A percentile compares a stretch with the other conserved stretches of the same genome.
These are phyloP conservation scores for Amphipoea oculea DNA, from an alignment of 2,888 invertebrate genomes.

Conservation along the genomic window DNA sequence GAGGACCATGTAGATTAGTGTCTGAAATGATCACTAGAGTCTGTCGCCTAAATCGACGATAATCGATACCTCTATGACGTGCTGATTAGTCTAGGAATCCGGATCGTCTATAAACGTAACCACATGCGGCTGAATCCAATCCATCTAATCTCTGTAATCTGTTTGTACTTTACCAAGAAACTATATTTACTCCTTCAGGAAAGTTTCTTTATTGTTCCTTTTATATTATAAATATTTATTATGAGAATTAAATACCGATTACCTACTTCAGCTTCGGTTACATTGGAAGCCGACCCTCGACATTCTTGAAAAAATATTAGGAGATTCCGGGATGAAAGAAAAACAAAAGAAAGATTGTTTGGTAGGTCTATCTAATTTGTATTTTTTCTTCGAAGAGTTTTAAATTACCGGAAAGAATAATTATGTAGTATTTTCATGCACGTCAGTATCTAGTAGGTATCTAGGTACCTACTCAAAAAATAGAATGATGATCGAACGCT, in stretches of 20 bases:
- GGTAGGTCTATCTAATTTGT: not conserved
- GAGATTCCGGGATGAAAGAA: not conserved
- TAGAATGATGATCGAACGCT: not conserved
- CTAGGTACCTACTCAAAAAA: not conserved
- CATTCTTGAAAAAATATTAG: not conserved
- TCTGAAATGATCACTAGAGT: not conserved
- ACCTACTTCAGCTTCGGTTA: not conserved
- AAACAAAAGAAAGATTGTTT: conserved; percentile 7
- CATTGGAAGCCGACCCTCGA: not conserved
- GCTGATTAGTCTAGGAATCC: not conserved
- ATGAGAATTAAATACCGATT: not conserved
- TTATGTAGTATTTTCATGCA: not conserved
- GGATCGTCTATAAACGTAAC: conserved; percentile 4
- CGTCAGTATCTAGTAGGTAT: no score
- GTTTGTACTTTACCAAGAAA: conserved; percentile 12
- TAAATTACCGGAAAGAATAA: not conserved
- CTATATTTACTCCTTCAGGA: not conserved
- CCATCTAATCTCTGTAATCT: not conserved
- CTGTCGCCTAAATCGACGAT: no score
- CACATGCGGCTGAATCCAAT: conserved; percentile 25
- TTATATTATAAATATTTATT: conserved; percentile 20
- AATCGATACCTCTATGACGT: not conserved
- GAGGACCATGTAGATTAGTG: not conserved
- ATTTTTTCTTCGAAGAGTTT: not conserved
- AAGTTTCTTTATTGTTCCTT: not conserved